Evolutionary conservation across 2,797 vertebrate genomes (phyloP).

Genomic region (Tamandua tetradactyla): DNA sequence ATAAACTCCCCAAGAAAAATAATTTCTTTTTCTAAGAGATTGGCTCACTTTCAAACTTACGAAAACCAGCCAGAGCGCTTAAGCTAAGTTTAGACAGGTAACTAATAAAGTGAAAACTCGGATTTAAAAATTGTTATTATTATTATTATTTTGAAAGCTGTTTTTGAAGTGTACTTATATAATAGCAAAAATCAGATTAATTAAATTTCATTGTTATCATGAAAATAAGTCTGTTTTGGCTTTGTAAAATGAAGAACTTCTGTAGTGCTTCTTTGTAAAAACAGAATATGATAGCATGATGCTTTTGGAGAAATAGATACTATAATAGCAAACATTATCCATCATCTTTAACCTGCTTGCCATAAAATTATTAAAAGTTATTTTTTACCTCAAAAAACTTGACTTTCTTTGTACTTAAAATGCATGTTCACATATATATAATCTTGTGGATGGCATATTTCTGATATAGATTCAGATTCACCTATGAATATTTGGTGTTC

Average conservation of each 20-base stretch:
- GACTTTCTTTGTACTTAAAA: background rate
- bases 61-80: constrained; percentile 62
- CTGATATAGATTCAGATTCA: background rate
- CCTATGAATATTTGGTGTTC: background rate
- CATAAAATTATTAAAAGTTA: background rate
- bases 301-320: background rate
- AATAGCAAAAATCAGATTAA: constrained; percentile 26
- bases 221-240: background rate
- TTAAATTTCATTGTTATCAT: background rate
- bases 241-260: constrained; percentile 11
- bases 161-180: constrained; percentile 56
- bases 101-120: constrained; percentile 69
- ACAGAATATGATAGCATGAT: background rate
- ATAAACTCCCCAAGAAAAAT: background rate
- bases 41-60: constrained; percentile 60
- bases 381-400: background rate
- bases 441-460: background rate
- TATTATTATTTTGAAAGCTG: constrained; percentile 46
- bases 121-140: constrained; percentile 49
- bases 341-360: too few species aligned
- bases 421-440: background rate
- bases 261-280: background rate
- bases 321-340: too few species aligned
- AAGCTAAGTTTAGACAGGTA: constrained; percentile 70
- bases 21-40: constrained; percentile 15